A percentile compares a stretch with the other conserved stretches of the same genome.
Evolutionary conservation across 2,113 vertebrate species (phyloP).

Genomic region (Collichthys lucidus): DNA sequence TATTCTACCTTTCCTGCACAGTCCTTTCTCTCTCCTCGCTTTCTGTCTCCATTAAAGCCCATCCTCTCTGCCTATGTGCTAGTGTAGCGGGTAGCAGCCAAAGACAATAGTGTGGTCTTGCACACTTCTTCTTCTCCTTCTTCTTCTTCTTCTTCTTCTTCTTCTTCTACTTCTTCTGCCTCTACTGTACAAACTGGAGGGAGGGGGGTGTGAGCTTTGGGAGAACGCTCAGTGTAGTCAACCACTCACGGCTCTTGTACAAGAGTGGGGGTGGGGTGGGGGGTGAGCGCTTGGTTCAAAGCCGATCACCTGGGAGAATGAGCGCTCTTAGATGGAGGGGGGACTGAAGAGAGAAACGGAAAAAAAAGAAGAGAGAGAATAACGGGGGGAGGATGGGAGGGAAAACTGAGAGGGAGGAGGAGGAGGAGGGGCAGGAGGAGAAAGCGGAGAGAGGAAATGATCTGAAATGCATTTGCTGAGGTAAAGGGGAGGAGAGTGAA

Average conservation of each 20-base stretch:
- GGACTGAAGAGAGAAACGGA: constrained; percentile 17
- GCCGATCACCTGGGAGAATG: constrained; percentile 76
- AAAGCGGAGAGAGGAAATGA: constrained; percentile 20
- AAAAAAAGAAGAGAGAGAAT: constrained; percentile 1
- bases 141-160: constrained; percentile 68
- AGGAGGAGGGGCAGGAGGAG: constrained; percentile 48
- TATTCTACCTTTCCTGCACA: constrained; percentile 26
- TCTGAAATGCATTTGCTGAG: constrained; percentile 50
- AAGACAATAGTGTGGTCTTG: constrained; percentile 65
- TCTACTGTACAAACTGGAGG: constrained; percentile 61
- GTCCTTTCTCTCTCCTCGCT: constrained; percentile 28
- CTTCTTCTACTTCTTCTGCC: constrained; percentile 65
- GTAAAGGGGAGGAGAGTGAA: constrained; percentile 42
- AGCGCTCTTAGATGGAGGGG: constrained; percentile 56
- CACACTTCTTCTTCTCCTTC: constrained; percentile 69
- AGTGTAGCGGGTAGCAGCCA: constrained; percentile 39
- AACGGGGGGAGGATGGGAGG: background rate
- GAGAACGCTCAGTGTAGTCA: constrained; percentile 67
- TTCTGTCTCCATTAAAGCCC: constrained; percentile 43
- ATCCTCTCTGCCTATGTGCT: constrained; percentile 46
- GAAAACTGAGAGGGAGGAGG: constrained; percentile 28
- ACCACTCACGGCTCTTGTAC: constrained; percentile 68
- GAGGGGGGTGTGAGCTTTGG: constrained; percentile 53
- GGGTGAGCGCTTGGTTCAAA: constrained; percentile 46
- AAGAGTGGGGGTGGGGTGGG: constrained; percentile 42